phyloP scores from a whole-genome alignment of 1,140 invertebrate species.

The Elysia chlorotica region DNA sequence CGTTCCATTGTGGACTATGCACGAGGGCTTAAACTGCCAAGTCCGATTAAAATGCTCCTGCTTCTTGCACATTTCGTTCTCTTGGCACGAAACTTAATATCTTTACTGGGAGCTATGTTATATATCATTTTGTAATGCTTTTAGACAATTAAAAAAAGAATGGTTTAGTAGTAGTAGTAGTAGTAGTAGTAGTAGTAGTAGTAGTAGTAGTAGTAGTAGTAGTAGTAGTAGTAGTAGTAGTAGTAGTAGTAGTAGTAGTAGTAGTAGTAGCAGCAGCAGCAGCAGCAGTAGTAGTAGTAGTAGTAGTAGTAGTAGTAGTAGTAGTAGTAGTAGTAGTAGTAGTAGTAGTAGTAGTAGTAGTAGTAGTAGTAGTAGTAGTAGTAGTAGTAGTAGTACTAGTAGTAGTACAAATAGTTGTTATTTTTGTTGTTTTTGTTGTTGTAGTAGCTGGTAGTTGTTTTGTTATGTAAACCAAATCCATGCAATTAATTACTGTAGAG shows the following conservation, averaged over 20 bases:
- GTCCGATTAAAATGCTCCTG: background rate
- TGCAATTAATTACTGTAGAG: background rate
- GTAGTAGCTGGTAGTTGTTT: background rate
- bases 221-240: conserved; percentile 14
- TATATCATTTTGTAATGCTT: background rate
- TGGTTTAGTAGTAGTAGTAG: conserved; percentile 6
- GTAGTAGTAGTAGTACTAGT: conserved; percentile 12
- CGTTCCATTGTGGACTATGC: background rate
- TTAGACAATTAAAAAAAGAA: background rate
- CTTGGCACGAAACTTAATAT: background rate
- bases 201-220: conserved; percentile 14
- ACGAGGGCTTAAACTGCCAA: background rate
- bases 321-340: conserved; percentile 14
- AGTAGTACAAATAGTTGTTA: conserved; percentile 2
- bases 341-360: conserved; percentile 14
- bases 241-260: conserved; percentile 14
- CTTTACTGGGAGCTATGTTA: background rate
- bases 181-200: conserved; percentile 13
- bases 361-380: conserved; percentile 14
- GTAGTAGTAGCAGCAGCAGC: conserved; percentile 8
- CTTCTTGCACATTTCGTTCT: background rate
- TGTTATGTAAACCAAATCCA: background rate
- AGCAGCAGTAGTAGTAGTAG: conserved; percentile 11
- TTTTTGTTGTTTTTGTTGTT: background rate
- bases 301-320: conserved; percentile 14